Base-by-base conservation (phyloP, 2,888 invertebrate genomes). In the Lepidochrysops patricia region DNA sequence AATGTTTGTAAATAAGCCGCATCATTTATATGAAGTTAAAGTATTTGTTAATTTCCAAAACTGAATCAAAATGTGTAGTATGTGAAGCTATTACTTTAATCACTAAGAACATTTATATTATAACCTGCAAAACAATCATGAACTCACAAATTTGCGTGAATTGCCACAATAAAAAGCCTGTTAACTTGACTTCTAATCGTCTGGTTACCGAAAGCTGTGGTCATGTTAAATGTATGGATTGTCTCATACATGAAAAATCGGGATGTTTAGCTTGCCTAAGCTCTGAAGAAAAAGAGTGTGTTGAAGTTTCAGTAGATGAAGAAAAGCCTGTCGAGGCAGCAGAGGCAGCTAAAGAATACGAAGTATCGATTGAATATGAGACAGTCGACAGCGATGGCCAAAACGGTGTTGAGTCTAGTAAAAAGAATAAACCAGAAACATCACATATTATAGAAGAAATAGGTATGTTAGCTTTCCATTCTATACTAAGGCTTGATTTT, bases 151-250 rank as follows among this genome's bases (percentile, higher is more conserved):
- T 86, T 73, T 92, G 92, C 76, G 91, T 92, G 37, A 92, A 91
- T 74, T 94, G 94, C 72, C 83, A 81, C 50, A 90, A 90, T 73
- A 84, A 89, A 61, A 90, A 90, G 68, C 70, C 82, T 60, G 84
- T 91, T 35, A 91, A 91, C 68, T 77, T 80, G 49, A 91, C 92
- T 4, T 80, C 88, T 61, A 92, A 92, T 70, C 88, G 95, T 59
- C 80, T 95, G 60, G 92, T 95, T 13, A 92, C 92, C 57, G 95
- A 95, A 74, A 90, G 89, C 57, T 95, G 95, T 77, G 95, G 95
- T 2, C 95, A 95, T 75, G 89, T 89, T 60, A 95, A 95, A 80
- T 95, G 95, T 77, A 92, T 95, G 68, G 81, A 91, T 65, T 95
- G 95, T 74, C 83, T 95, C 49, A 74, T 95, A 32, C 83, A 89